These are phyloP conservation scores for Drosophila leontia DNA, from an alignment of 1,140 invertebrate species.

Conservation along the genomic window DNA sequence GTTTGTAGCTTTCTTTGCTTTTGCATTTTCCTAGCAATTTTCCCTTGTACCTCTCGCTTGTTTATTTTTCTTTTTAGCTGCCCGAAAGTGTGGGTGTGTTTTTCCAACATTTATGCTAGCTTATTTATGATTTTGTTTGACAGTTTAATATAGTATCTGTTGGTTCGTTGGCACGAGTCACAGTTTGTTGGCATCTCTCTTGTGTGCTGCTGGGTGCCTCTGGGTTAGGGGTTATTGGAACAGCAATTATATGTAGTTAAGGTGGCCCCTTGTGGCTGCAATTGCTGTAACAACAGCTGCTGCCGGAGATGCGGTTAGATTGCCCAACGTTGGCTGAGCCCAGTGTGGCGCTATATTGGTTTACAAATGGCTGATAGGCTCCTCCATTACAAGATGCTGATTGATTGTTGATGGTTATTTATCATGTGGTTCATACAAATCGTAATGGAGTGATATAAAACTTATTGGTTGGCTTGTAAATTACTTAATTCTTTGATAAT, in stretches of 20 bases:
- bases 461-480: not conserved
- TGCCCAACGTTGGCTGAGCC: constrained; percentile 43
- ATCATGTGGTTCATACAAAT: constrained; percentile 20
- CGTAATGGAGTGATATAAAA: constrained; percentile 6
- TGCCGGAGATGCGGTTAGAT: constrained; percentile 55
- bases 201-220: constrained; percentile 36
- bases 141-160: constrained; percentile 61
- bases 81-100: constrained; percentile 39
- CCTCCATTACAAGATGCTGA: constrained; percentile 38
- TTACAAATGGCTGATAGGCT: constrained; percentile 21
- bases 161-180: constrained; percentile 59
- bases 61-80: constrained; percentile 8
- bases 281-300: constrained; percentile 47
- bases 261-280: constrained; percentile 40
- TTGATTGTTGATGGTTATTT: constrained; percentile 48
- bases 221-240: constrained; percentile 74
- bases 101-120: constrained; percentile 29
- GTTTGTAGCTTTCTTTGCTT: constrained; percentile 6
- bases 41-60: not conserved
- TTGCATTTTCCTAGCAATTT: constrained; percentile 21
- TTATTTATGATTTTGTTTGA: constrained; percentile 66
- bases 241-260: constrained; percentile 61
- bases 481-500: not conserved
- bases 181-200: constrained; percentile 50
- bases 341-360: constrained; percentile 43